Evolutionary conservation across 2,113 vertebrate genomes (phyloP), one percentile per base, ranked within the genome.

Genomic region (Clarias batrachus): DNA sequence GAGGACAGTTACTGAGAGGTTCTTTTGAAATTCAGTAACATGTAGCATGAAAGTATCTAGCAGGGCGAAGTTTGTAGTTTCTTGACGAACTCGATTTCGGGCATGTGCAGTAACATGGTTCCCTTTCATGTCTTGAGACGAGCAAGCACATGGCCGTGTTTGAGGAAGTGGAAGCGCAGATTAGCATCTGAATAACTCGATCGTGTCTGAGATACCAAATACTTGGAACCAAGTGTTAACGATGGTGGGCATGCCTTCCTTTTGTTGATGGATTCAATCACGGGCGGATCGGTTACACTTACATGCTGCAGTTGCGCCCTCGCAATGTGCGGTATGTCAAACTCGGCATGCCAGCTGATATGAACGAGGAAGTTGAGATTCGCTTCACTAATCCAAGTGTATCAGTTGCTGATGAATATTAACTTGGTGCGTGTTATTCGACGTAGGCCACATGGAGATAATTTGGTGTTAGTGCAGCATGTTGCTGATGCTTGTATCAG

Each of bases 71-170:
- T 30, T 52, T 82, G 80, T 41, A 66, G 13, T 82, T 82, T 82
- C 81, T 25, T 82, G 81, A 27, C 14, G 12, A 82, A 82, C 81
- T n/a, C 19, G 62, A 82, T 82, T 82, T 66, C 25, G 54, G 25
- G 62, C 62, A 66, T 66, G 62, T 82, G 11, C 3, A 52, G 33
- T 48, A 63, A 82, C 80, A 17, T 21, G 52, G 37, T 66, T 82
- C 23, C 16, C 23, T 7, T 66, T 11, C 25, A 52, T 3, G 57
- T 48, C 23, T 82, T 62, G 57, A 81, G 78, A 59, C 7, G 11
- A 2, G n/a, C 54, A 19, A 0, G 17, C 30, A 14, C 57, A n/a
- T n/a, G 21, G 60, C 12, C 21, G 2, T 65, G 60, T 48, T 65
- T 82, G 37, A 65, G 33, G 80, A 82, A 65, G 16, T 66, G 37